phyloP scores from a whole-genome alignment of 2,797 vertebrate genomes.

The Oceanodroma leucorhoa region DNA sequence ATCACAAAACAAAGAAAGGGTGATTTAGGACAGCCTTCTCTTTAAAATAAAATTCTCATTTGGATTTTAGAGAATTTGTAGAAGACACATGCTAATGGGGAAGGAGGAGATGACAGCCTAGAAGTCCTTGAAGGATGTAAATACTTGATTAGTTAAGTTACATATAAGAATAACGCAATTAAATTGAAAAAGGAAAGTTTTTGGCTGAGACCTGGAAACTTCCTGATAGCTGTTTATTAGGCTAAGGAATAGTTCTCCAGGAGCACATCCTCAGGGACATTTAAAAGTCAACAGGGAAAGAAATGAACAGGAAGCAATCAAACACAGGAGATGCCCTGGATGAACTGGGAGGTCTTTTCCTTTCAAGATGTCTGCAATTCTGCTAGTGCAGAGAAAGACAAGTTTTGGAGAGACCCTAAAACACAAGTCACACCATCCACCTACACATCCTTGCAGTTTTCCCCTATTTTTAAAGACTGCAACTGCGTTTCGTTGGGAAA shows the following conservation, averaged over 20 bases:
- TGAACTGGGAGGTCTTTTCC: neutral
- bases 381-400: neutral
- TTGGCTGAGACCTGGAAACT: neutral
- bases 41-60: neutral
- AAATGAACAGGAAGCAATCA: slow-evolving; percentile 32
- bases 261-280: neutral
- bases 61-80: neutral
- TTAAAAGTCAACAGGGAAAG: neutral
- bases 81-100: neutral
- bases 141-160: neutral
- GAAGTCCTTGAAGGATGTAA: neutral
- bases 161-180: neutral
- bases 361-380: neutral
- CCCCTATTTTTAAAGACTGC: neutral
- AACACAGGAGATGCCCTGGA: slow-evolving; percentile 5
- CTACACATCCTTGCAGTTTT: neutral
- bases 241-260: neutral
- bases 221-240: neutral
- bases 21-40: neutral
- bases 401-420: neutral
- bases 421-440: neutral
- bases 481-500: neutral
- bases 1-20: neutral
- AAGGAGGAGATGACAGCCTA: neutral
- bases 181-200: neutral